A percentile compares a stretch with the other conserved stretches of the same genome.
These are phyloP conservation scores for Ochotona curzoniae DNA, from an alignment of 2,113 vertebrate species.

Conservation along the genomic window DNA sequence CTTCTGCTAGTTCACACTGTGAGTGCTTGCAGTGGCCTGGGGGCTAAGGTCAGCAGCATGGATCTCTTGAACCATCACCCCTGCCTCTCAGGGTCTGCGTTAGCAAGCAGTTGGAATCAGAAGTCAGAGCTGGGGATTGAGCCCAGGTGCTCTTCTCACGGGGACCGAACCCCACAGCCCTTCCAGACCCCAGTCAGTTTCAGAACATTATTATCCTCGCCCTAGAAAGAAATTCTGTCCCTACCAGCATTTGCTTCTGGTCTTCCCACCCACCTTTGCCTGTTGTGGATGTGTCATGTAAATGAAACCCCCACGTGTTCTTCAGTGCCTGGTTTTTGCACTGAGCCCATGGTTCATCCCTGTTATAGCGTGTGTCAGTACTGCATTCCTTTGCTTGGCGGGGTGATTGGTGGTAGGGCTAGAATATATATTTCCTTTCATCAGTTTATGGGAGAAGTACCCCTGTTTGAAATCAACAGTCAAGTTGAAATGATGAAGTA, in stretches of 20 bases:
- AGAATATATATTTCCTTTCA: neutral
- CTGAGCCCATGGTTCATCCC: neutral
- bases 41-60: no score
- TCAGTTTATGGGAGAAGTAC: constrained; percentile 3
- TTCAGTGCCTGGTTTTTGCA: neutral
- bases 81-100: no score
- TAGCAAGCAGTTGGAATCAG: no score
- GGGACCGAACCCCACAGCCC: no score
- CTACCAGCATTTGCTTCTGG: neutral
- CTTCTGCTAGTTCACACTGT: no score
- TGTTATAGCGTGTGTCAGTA: neutral
- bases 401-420: neutral
- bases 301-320: neutral
- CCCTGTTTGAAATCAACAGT: neutral
- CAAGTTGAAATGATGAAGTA: neutral
- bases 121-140: no score
- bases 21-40: no score
- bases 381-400: neutral
- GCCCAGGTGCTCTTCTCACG: no score
- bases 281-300: neutral
- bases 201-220: constrained; percentile 45
- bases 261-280: neutral
- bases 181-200: neutral
- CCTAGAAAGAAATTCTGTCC: neutral
- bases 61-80: no score